Evolutionary conservation across 2,797 vertebrate species (phyloP).

Genomic region (Anas acuta): DNA sequence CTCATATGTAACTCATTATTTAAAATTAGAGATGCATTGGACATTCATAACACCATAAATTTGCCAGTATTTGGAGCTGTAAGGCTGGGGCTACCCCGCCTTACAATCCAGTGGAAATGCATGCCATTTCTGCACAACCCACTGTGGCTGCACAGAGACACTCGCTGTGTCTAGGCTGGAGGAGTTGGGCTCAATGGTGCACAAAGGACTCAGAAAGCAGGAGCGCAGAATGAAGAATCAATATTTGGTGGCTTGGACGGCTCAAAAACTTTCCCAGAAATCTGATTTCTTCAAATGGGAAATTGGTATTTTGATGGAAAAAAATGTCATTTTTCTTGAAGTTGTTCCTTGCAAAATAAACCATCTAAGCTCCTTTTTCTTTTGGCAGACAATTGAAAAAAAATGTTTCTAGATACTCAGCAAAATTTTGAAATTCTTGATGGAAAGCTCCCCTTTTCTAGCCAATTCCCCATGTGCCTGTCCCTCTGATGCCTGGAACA

Average conservation of each 20-base stretch:
- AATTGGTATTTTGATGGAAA: background rate
- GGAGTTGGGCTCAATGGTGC: background rate
- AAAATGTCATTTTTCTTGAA: background rate
- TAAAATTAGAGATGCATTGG: background rate
- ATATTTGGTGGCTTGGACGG: background rate
- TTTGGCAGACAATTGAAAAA: background rate
- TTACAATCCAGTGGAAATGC: background rate
- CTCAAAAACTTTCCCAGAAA: background rate
- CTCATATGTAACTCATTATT: background rate
- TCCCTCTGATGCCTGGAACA: background rate
- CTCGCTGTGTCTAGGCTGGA: background rate
- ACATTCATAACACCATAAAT: background rate
- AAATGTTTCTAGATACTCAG: background rate
- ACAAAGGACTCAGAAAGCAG: background rate
- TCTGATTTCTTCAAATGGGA: background rate
- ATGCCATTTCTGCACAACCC: background rate
- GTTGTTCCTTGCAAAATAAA: background rate
- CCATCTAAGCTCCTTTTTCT: background rate
- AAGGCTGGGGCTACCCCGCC: background rate
- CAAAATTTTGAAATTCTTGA: conserved; percentile 22
- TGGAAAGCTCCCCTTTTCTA: background rate
- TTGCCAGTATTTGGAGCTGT: background rate
- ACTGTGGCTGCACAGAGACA: background rate
- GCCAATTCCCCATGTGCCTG: background rate
- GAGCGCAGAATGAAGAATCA: background rate